Evolutionary conservation across 2,888 invertebrate species (phyloP), one percentile per base, ranked within the genome.

Genomic region (Lamellibrachia satsuma): DNA sequence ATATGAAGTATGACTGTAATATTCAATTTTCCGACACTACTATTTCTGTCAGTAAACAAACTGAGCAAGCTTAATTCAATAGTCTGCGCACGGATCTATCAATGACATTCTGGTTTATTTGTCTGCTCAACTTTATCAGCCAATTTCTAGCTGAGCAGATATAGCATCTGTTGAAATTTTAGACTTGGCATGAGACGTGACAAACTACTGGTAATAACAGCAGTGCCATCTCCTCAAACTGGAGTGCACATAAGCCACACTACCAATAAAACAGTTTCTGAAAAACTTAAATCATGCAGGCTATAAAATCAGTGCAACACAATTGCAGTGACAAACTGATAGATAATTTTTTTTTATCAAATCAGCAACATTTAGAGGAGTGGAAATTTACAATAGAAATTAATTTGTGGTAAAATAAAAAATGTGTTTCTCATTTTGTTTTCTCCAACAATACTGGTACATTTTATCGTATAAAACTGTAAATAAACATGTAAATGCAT

Each of bases 91-190:
- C 22, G 75, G 22, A 75, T 75, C 75, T 75, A 75, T 75, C 75
- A 75, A 75, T 75, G 75, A 75, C 75, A 75, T 75, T 75, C 75
- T 75, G n/a, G 75, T 11, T 75, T 75, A 75, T n/a, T 75, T 75
- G 75, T 75, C 22, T 3, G 22, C 22, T 75, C 22, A 15, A 22
- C 75, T 75, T 75, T 75, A 75, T 75, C 75, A 75, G 75, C 22
- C 75, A 75, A 75, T 75, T 15, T 75, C 75, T 75, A 75, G 75
- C 75, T 75, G 75, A 75, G 75, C 75, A 75, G 75, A 75, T 75
- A 75, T 15, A 22, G 22, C 75, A 75, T 75, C 75, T 75, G 75
- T 75, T 75, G n/a, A 75, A 75, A 22, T 75, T 6, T 11, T 75
- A 75, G 75, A 75, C 22, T 75, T n/a, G 6, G 11, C 22, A 75